A percentile compares a stretch with the other conserved stretches of the same genome.
Evolutionary conservation across 2,797 vertebrate species (phyloP).

Genomic region (Stomatorhinus walkeri): DNA sequence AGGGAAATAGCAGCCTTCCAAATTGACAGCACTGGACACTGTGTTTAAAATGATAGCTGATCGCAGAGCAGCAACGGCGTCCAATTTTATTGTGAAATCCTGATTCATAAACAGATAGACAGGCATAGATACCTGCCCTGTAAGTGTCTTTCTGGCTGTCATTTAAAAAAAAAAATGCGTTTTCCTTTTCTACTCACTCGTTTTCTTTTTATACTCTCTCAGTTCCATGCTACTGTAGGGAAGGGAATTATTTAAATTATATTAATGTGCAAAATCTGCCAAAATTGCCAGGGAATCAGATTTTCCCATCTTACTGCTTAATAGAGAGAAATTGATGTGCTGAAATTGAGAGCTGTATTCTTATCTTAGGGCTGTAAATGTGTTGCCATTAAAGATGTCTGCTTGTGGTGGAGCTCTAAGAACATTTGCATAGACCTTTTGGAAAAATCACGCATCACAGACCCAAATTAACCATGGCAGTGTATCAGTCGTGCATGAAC

Average conservation of each 20-base stretch:
- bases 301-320: constrained; percentile 21
- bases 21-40: constrained; percentile 56
- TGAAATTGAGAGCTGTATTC: constrained; percentile 41
- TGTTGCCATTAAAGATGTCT: constrained; percentile 36
- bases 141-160: constrained; percentile 50
- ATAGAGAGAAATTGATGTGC: constrained; percentile 46
- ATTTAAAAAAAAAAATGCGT: constrained; percentile 33
- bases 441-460: constrained; percentile 33
- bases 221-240: constrained; percentile 14
- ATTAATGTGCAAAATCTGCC: constrained; percentile 44
- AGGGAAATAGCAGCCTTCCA: constrained; percentile 52
- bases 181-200: constrained; percentile 19
- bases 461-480: constrained; percentile 39
- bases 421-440: constrained; percentile 20
- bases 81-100: constrained; percentile 47
- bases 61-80: constrained; percentile 43
- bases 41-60: constrained; percentile 63
- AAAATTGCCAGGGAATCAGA: constrained; percentile 41
- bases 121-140: constrained; percentile 36
- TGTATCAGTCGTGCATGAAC: constrained; percentile 39
- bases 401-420: constrained; percentile 18
- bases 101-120: constrained; percentile 48
- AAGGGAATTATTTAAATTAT: constrained; percentile 52
- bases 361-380: constrained; percentile 43
- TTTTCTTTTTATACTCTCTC: constrained; percentile 16